Conservation (phyloP, 92 coral and sea anemone species). For the Umimayanthus chanpuru region DNA sequence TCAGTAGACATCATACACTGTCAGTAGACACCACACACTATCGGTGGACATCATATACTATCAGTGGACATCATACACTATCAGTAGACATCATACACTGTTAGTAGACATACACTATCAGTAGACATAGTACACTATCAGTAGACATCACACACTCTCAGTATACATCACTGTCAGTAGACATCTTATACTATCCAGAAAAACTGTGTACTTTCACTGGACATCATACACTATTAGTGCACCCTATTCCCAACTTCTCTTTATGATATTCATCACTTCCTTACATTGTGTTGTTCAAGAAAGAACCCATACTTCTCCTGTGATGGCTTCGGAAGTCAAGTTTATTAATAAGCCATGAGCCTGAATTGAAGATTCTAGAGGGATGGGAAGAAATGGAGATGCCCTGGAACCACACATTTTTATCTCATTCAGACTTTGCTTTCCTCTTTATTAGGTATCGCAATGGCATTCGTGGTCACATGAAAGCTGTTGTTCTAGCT, state of each 20-base stretch:
- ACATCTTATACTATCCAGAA: not conserved
- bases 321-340: not conserved
- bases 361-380: not conserved
- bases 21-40: conserved; percentile 6
- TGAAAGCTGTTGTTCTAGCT: conserved; percentile 91
- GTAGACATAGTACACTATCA: conserved; percentile 10
- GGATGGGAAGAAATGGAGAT: not conserved
- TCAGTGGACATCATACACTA: conserved; percentile 14
- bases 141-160: not conserved
- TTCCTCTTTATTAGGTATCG: conserved; percentile 69
- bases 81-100: not conserved
- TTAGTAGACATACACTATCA: conserved; percentile 19
- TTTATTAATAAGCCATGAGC: not conserved
- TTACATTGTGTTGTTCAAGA: not conserved
- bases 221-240: not conserved
- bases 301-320: not conserved
- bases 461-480: conserved; percentile 96
- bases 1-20: conserved; percentile 1
- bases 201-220: not conserved
- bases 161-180: conserved; percentile 3
- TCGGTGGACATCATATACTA: conserved; percentile 9
- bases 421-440: not conserved
- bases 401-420: too few species aligned
- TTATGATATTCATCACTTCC: not conserved
- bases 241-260: too few species aligned